Conservation (phyloP, 1,140 invertebrate genomes). For the Latrodectus geometricus region DNA sequence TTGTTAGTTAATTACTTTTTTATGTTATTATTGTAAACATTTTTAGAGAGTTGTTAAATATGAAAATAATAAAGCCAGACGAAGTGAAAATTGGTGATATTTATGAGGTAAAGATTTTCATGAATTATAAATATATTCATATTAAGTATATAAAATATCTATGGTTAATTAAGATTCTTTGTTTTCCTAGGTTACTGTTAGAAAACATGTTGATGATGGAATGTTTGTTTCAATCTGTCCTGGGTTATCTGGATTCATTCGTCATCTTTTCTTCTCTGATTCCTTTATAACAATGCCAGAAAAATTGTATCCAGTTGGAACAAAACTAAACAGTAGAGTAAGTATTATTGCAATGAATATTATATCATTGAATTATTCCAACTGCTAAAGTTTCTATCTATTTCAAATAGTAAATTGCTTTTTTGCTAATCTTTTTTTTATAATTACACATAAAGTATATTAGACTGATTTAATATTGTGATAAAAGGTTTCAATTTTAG, state of each 20-base stretch:
- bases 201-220: not conserved
- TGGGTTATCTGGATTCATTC: constrained; percentile 17
- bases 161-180: not conserved
- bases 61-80: constrained; percentile 1
- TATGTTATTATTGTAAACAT: not conserved
- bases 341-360: not conserved
- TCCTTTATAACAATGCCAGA: constrained; percentile 10
- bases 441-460: no score
- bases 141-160: not conserved
- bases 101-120: constrained; percentile 14
- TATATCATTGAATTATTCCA: no score
- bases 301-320: constrained; percentile 5
- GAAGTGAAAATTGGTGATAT: constrained; percentile 35
- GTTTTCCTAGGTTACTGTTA: constrained; percentile 8
- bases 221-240: constrained; percentile 22
- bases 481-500: no score
- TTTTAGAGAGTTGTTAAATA: constrained; percentile 12
- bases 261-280: constrained; percentile 3
- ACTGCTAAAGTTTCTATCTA: no score
- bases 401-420: no score
- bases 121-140: not conserved
- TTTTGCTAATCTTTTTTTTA: no score
- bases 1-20: not conserved
- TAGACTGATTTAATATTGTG: no score
- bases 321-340: constrained; percentile 25